phyloP scores from a whole-genome alignment of 2,113 vertebrate species.

The Sigmodon hispidus region DNA sequence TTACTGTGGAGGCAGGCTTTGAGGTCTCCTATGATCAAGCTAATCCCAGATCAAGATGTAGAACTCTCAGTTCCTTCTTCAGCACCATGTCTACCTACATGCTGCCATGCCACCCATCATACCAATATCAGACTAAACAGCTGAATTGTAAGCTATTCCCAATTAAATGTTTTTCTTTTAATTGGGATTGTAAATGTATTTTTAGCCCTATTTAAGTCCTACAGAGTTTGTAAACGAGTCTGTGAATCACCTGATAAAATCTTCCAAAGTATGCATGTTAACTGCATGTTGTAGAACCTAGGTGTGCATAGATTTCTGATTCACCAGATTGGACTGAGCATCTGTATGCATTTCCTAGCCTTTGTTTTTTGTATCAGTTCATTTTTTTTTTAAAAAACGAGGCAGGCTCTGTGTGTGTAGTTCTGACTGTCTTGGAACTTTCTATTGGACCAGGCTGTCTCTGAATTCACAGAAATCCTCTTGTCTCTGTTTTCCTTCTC shows the following conservation, averaged over 20 bases:
- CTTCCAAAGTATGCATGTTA: neutral
- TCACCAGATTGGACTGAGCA: neutral
- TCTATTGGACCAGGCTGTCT: neutral
- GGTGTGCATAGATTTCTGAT: neutral
- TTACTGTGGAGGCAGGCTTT: too few relatives aligned
- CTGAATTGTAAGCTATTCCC: too few relatives aligned
- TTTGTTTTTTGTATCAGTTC: neutral
- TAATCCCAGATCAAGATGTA: too few relatives aligned
- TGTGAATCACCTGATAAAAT: neutral
- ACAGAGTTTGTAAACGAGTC: neutral
- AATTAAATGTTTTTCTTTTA: neutral
- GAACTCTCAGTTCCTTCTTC: too few relatives aligned
- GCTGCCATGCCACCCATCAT: too few relatives aligned
- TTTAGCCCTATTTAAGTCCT: neutral
- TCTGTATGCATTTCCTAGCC: conserved; percentile 4
- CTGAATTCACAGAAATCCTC: neutral
- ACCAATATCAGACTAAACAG: too few relatives aligned
- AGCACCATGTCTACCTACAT: too few relatives aligned
- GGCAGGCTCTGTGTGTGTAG: neutral
- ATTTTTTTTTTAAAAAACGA: neutral
- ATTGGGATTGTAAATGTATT: neutral
- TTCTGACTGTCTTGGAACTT: neutral
- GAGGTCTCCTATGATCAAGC: too few relatives aligned
- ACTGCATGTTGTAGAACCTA: neutral
- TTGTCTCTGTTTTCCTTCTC: neutral